Percentiles rank a stretch among this genome's conserved stretches.
phyloP scores from a whole-genome alignment of 1,140 invertebrate species.

The Drosophila kikkawai region DNA sequence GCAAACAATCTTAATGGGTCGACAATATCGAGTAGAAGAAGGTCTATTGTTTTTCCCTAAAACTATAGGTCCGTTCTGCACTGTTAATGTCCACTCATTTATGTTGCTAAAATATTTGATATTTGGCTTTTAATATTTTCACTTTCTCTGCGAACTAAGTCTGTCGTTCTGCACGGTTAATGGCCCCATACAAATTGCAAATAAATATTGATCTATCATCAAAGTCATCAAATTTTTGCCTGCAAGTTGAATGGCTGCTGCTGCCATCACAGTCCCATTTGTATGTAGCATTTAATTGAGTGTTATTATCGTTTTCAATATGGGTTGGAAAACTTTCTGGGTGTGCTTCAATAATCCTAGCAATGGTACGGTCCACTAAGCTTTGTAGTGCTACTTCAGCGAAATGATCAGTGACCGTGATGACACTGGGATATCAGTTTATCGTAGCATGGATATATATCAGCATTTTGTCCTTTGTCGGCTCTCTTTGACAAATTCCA shows the following conservation, averaged over 20 bases:
- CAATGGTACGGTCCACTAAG: neutral
- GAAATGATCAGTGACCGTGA: neutral
- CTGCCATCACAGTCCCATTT: too few relatives aligned
- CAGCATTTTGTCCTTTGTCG: too few relatives aligned
- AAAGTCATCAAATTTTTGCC: neutral
- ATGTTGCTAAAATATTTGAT: constrained; percentile 17
- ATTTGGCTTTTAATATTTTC: constrained; percentile 10
- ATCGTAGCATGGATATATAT: neutral
- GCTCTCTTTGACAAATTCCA: too few relatives aligned
- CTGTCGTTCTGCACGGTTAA: too few relatives aligned
- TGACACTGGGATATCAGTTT: neutral
- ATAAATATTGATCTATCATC: neutral
- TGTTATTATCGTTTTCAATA: neutral
- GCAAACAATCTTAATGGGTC: neutral
- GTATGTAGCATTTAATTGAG: neutral
- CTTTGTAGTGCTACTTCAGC: neutral
- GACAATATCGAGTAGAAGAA: neutral
- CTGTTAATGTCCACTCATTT: neutral
- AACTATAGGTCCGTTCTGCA: neutral
- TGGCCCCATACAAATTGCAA: neutral
- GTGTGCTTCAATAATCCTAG: neutral
- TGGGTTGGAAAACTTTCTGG: neutral
- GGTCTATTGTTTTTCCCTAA: neutral
- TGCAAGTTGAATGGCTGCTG: too few relatives aligned
- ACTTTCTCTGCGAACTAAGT: too few relatives aligned